These are phyloP conservation scores for Malurus splendens DNA, from an alignment of 2,797 vertebrate genomes.

Conservation along the genomic window DNA sequence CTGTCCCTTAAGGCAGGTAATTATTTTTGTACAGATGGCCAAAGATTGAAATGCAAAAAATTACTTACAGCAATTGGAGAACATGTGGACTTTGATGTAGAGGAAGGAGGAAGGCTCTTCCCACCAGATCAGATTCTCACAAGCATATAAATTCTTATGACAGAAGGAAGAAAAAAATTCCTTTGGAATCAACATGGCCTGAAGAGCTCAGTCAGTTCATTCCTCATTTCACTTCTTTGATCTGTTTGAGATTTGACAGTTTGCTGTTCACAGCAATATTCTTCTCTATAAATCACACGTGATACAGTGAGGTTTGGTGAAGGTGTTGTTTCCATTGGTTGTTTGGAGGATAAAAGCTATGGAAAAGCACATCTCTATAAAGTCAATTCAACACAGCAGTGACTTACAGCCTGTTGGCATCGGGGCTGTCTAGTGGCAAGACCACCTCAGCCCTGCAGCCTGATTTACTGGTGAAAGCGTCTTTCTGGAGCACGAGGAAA, in stretches of 20 bases:
- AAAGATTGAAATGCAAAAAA: conserved; percentile 54
- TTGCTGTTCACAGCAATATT: conserved; percentile 47
- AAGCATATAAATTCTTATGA: conserved; percentile 56
- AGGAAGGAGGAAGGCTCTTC: conserved; percentile 43
- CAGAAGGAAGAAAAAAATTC: conserved; percentile 53
- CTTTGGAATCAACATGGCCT: conserved; percentile 48
- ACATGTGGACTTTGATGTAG: conserved; percentile 67
- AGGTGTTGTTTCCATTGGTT: background rate
- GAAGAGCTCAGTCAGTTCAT: conserved; percentile 51
- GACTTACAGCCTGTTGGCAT: background rate
- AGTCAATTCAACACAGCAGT: background rate
- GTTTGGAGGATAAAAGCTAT: background rate
- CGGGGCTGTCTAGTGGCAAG: background rate
- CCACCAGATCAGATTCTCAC: conserved; percentile 37
- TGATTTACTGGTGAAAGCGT: background rate
- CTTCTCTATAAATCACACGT: conserved; percentile 57
- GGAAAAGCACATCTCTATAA: background rate
- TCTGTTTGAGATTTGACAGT: conserved; percentile 60
- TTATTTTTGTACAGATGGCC: conserved; percentile 43
- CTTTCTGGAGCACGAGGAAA: background rate
- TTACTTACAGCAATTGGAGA: conserved; percentile 38
- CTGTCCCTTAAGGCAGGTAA: conserved; percentile 35
- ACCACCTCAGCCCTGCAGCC: background rate
- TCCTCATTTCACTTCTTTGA: conserved; percentile 61
- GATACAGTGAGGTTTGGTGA: background rate